Evolutionary conservation across 2,797 vertebrate genomes (phyloP), one percentile per base, ranked within the genome.

Genomic region (Gorsachius magnificus): DNA sequence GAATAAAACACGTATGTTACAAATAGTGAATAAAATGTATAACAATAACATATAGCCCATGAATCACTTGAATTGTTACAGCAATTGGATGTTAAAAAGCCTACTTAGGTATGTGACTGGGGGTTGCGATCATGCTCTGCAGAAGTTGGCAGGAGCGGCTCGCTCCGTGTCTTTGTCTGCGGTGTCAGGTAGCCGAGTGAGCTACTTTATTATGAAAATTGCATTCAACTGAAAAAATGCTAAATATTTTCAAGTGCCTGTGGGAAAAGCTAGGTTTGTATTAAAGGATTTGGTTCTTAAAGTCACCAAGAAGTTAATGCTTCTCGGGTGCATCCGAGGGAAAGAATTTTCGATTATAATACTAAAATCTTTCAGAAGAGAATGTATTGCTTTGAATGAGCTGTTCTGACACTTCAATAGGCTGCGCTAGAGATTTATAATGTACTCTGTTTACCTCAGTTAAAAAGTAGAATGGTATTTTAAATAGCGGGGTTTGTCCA

Each of bases 161-260:
- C 17, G 1, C 89, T 89, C 12, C 0, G 51, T 21, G 76, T 54
- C 95, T 96, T 96, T 97, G 96, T 95, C 88, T 89, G 82, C n/a
- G 89, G 90, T 96, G 95, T 93, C 92, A 93, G 93, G 92, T 96
- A 96, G 89, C 93, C 13, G 15, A 83, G 87, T 69, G 93, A 96
- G 92, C 82, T 94, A 94, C 92, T 97, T 95, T 93, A 89, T 96
- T 92, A 96, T 91, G 93, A 97, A 97, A 95, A 96, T 95, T 92
- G 78, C 90, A 75, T 96, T 93, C 93, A 89, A 18, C 90, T 87
- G 92, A 94, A 96, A 96, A 97, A 93, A 97, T 89, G 92, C 92
- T 89, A 96, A 92, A 92, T 93, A 81, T 97, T 97, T 96, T 94
- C 96, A 90, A 95, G 90, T 63, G 95, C 87, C 95, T 94, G 96